Evolutionary conservation across 2,888 invertebrate species (phyloP), one percentile per base, ranked within the genome.

Genomic region (Protonemura montana): DNA sequence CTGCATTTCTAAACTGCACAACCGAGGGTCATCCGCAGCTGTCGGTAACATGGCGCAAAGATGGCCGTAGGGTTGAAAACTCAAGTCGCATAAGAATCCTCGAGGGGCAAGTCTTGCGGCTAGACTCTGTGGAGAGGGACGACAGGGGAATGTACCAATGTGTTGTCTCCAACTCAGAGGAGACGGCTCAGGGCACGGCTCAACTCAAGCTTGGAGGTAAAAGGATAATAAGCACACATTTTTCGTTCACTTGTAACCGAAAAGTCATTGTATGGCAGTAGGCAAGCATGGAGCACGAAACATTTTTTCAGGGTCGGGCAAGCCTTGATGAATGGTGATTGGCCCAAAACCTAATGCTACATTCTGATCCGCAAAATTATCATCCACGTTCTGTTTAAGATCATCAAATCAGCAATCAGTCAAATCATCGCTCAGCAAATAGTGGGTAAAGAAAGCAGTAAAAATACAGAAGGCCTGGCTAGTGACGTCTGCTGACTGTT

Each of bases 1-100:
- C 90, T n/a, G 92, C 92, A 2, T 88, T 88, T 27, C 90, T 92
- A 87, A 90, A 90, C 88, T 92, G 91, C 89, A 89, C 90, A 76
- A 89, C 91, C 5, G 89, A 89, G 28, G 92, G 92, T 16, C 90
- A 91, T 88, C 88, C 88, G 6, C 87, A 88, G 82, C 30, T 87
- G 0, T 85, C 87, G 5, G 87, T 89, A 78, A 86, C 87, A 16
- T 89, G 89, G 89, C 88, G 89, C 82, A 89, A 89, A 86, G 89
- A 89, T 86, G 89, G 89, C n/a, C 88, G 88, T 30, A 90, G 89
- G 78, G 87, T 92, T 42, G 88, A 87, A 3, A 88, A 30, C 27
- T 84, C 76, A 10, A n/a, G 80, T 13, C 59, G 87, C 26, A 80
- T 87, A 10, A 59, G 85, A n/a, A 29, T 87, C 30, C 85, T 86